Evolutionary conservation across 1,140 invertebrate genomes (phyloP).

Genomic region (Cephus cinctus): DNA sequence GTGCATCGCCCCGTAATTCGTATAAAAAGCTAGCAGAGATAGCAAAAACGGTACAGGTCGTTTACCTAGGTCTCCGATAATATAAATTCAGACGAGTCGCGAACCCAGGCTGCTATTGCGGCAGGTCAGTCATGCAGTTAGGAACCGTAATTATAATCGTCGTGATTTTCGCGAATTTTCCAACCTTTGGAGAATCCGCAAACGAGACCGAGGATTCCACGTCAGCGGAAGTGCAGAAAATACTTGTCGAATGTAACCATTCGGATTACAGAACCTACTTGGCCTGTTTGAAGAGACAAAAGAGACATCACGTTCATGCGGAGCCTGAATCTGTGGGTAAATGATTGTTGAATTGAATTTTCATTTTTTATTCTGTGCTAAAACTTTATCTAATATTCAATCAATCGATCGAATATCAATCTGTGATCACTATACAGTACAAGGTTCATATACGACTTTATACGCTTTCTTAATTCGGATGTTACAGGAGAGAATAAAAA

Average conservation of each 20-base stretch:
- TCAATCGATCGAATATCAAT: too few relatives aligned
- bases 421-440: too few relatives aligned
- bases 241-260: slow-evolving; percentile 38
- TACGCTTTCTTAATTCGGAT: neutral
- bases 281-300: slow-evolving; percentile 44
- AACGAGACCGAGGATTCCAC: slow-evolving; percentile 14
- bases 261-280: slow-evolving; percentile 47
- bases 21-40: neutral
- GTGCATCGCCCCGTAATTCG: slow-evolving; percentile 26
- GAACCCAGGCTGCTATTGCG: too few relatives aligned
- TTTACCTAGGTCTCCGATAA: slow-evolving; percentile 23
- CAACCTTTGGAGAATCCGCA: slow-evolving; percentile 3
- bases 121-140: neutral
- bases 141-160: slow-evolving; percentile 14
- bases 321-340: neutral
- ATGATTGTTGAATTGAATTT: neutral
- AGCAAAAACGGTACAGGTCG: slow-evolving; percentile 13
- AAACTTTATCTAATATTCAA: too few relatives aligned
- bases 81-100: slow-evolving; percentile 27
- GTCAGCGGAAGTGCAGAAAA: slow-evolving; percentile 20
- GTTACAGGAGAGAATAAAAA: slow-evolving; percentile 12
- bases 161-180: slow-evolving; percentile 7
- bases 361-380: neutral
- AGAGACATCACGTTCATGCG: slow-evolving; percentile 33
- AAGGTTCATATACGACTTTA: too few relatives aligned